Percentiles rank a stretch among this genome's conserved stretches.
Evolutionary conservation across 2,797 vertebrate species (phyloP).

Genomic region (Muscicapa striata): DNA sequence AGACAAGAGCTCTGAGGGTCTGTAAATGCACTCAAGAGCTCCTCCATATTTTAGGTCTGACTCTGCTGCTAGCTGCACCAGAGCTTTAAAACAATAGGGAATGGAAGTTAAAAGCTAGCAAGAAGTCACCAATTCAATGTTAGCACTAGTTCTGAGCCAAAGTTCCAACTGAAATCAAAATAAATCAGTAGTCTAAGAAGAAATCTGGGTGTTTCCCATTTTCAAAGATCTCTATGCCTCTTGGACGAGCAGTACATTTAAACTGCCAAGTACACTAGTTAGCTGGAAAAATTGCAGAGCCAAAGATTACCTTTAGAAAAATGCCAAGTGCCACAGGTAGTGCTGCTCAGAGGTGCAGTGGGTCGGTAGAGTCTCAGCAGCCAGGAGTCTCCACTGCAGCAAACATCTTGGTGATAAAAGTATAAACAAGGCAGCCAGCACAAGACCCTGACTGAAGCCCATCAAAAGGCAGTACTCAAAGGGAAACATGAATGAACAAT

Average conservation of each 20-base stretch:
- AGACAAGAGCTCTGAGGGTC: neutral
- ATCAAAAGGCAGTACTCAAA: neutral
- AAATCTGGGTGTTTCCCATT: neutral
- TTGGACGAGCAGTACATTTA: neutral
- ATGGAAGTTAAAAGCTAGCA: neutral
- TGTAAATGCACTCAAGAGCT: neutral
- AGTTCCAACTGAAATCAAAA: neutral
- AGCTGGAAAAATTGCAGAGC: neutral
- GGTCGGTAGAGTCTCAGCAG: neutral
- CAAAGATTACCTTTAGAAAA: neutral
- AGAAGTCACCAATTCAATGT: neutral
- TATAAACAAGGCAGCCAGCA: neutral
- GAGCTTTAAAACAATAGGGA: neutral
- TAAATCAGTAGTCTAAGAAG: neutral
- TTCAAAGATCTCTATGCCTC: neutral
- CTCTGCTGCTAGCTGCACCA: neutral
- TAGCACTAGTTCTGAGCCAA: neutral
- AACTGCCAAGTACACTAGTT: neutral
- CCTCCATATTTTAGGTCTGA: neutral
- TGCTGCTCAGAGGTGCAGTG: neutral
- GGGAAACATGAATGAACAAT: neutral
- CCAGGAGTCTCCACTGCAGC: neutral
- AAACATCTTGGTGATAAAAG: neutral
- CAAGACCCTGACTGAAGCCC: neutral
- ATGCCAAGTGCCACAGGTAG: neutral